Evolutionary conservation across 1,140 invertebrate species (phyloP), one percentile per base, ranked within the genome.

Genomic region (Lepidurus packardi): DNA sequence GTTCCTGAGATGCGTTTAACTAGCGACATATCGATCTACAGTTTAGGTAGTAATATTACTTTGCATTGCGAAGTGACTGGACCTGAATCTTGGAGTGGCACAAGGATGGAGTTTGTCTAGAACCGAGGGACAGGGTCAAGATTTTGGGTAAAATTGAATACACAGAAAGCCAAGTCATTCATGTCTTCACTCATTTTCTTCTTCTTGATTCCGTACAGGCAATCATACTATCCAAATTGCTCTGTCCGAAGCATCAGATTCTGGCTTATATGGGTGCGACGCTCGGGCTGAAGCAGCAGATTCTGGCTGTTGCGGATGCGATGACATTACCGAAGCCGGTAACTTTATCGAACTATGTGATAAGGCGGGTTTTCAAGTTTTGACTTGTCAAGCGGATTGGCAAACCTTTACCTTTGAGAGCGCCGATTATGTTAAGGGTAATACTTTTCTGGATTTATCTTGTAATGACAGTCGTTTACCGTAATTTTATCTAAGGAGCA

Each of bases 61-160:
- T 87, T 95, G 73, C 86, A 86, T n/a, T 96, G 93, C 84, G 87
- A 88, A 8, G 91, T 92, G 11, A 89, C 91, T 75, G 93, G 94
- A 4, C 93, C 93, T 1, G 84, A 86, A 85, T 86, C 78, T 90
- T 94, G 0, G 85, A 87, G 47, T 96, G 94, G 94, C 92, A 89
- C 82, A 94, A 94, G 85, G 90, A 94, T 83, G 87, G 89, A 65
- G 82, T 85, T 43, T 85, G 84, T 6, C 81, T 93, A 44, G 79
- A 84, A 45, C 75, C 84, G 41, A 85, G 83, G 76, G 87, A 89
- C 73, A 87, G 89, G 78, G 85, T 90, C 65, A 83, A 85, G 44
- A 3, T 88, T 92, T 79, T 87, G 89, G 81, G 90, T 91, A 92
- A 85, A 86, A 82, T 79, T 75, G 7, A 75, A 75, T 0, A 65